A percentile compares a stretch with the other conserved stretches of the same genome.
Evolutionary conservation across 2,113 vertebrate genomes (phyloP).

Genomic region (Dipodomys merriami): DNA sequence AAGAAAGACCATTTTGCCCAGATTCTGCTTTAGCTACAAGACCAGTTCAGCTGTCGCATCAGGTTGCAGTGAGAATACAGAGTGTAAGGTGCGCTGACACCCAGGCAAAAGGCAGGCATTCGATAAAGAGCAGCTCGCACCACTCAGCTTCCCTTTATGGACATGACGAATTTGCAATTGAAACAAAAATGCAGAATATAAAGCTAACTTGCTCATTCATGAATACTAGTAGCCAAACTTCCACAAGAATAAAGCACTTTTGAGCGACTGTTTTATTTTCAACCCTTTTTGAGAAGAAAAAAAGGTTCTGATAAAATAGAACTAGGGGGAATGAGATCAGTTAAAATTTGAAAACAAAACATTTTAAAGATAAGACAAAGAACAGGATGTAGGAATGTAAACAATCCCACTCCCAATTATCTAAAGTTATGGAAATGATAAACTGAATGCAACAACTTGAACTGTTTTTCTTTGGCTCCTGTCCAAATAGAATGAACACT

Average conservation of each 20-base stretch:
- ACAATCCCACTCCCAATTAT: not conserved
- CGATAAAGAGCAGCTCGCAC: not conserved
- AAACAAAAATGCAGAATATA: conserved; percentile 14
- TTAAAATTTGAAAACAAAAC: conserved; percentile 50
- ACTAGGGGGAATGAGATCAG: not conserved
- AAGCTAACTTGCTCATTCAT: not conserved
- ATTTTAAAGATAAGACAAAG: conserved; percentile 14
- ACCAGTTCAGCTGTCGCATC: not conserved
- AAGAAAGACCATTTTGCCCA: not conserved
- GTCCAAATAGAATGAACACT: not conserved
- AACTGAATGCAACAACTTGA: conserved; percentile 24
- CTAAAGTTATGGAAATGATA: conserved; percentile 23
- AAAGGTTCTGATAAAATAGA: not conserved
- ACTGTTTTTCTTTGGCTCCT: not conserved
- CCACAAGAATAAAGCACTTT: too few relatives aligned
- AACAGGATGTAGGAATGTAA: not conserved
- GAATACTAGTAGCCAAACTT: not conserved
- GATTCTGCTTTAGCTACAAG: not conserved
- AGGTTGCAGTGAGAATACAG: not conserved
- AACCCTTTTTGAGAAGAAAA: not conserved
- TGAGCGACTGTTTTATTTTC: not conserved
- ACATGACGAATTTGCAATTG: not conserved
- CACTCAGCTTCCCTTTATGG: not conserved
- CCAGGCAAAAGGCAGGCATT: not conserved
- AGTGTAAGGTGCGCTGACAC: not conserved